Percentiles rank a stretch among this genome's conserved stretches.
These are phyloP conservation scores for Sebastiscus tertius DNA, from an alignment of 2,797 vertebrate species.

Conservation along the genomic window DNA sequence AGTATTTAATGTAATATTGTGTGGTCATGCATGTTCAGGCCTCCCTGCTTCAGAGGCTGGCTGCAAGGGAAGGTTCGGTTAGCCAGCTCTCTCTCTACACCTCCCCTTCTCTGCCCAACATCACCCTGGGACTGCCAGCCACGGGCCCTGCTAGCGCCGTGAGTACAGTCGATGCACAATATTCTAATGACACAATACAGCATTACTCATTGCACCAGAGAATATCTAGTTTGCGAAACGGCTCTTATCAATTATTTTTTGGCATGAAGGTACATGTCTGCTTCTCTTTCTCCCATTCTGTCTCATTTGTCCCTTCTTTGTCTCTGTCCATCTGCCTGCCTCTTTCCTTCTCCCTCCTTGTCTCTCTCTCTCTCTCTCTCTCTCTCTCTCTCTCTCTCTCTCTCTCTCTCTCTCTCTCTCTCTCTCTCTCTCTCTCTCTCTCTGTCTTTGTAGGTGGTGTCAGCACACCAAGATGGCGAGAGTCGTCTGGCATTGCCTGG, in stretches of 20 bases:
- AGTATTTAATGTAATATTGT: slow-evolving; percentile 4
- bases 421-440: not conserved
- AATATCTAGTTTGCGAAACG: not conserved
- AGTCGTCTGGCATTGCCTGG: slow-evolving; percentile 85
- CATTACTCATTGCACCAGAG: not conserved
- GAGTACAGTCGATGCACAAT: slow-evolving; percentile 67
- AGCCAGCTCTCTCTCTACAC: slow-evolving; percentile 96
- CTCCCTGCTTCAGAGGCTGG: slow-evolving; percentile 90
- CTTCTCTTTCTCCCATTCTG: slow-evolving; percentile 29
- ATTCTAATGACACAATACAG: not conserved
- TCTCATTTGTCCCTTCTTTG: slow-evolving; percentile 45
- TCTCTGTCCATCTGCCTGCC: slow-evolving; percentile 28
- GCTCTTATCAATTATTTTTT: slow-evolving; percentile 5
- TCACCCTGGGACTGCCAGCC: slow-evolving; percentile 95
- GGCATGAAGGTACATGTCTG: not conserved
- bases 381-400: not conserved
- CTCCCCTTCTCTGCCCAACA: slow-evolving; percentile 97
- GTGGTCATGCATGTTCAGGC: slow-evolving; percentile 77
- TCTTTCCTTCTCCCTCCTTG: slow-evolving; percentile 16
- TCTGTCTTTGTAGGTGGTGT: slow-evolving; percentile 79
- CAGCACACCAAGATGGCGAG: slow-evolving; percentile 89
- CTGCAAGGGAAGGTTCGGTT: slow-evolving; percentile 88
- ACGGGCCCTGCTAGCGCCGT: slow-evolving; percentile 87
- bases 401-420: not conserved
- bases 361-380: not conserved